Conservation (phyloP, 2,797 vertebrate genomes). For the Echiichthys vipera region DNA sequence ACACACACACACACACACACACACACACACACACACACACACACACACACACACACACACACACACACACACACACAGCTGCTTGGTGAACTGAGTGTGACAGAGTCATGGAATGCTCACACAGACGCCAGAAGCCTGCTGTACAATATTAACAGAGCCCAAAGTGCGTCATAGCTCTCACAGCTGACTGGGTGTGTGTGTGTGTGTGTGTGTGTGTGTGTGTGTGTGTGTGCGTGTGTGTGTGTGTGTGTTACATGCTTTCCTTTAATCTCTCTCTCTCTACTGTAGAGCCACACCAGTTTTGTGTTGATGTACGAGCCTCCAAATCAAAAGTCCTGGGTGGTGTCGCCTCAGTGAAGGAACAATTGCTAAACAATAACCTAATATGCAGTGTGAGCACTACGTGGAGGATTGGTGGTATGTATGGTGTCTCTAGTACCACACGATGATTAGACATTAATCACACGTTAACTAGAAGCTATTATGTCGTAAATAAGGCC, state of each 20-base stretch:
- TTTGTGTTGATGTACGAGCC: conserved; percentile 55
- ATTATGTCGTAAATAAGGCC: too few species aligned
- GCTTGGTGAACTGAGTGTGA: conserved; percentile 74
- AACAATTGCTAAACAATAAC: conserved; percentile 54
- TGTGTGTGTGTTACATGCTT: conserved; percentile 13
- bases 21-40: neutral
- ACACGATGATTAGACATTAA: too few species aligned
- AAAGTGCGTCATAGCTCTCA: conserved; percentile 85
- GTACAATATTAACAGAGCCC: conserved; percentile 86
- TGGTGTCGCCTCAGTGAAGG: conserved; percentile 44
- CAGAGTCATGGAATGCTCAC: conserved; percentile 81
- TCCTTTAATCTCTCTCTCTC: conserved; percentile 64
- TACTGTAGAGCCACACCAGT: conserved; percentile 61
- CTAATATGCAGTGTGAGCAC: neutral
- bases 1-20: neutral
- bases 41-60: neutral
- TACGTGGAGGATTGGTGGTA: conserved; percentile 25
- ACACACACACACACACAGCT: conserved; percentile 41
- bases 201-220: conserved; percentile 48
- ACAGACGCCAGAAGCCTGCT: conserved; percentile 82
- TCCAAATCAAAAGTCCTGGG: conserved; percentile 55
- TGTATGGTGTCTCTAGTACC: too few species aligned
- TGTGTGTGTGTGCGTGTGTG: conserved; percentile 48
- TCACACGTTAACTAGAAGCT: too few species aligned
- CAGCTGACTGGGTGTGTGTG: conserved; percentile 76